Conservation (phyloP, 1,140 invertebrate species). For the Phymastichus coffea region DNA sequence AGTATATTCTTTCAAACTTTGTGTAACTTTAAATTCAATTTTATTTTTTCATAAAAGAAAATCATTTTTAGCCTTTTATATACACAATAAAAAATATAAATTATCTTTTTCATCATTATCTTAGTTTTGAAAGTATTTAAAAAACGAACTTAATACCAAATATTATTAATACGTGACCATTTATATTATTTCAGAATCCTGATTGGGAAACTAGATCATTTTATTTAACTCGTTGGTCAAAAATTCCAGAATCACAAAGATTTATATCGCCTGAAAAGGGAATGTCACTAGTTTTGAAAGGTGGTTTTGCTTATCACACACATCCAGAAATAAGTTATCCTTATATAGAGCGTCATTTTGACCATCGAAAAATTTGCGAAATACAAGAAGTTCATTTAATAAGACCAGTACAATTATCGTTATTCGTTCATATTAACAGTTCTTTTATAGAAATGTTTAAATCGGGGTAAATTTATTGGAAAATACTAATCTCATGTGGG, state of each 20-base stretch:
- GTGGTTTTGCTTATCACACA: slow-evolving; percentile 26
- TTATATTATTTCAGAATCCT: background rate
- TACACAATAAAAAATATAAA: too few species aligned
- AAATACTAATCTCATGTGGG: background rate
- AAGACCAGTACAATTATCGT: slow-evolving; percentile 1
- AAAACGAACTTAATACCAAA: background rate
- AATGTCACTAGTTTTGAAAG: slow-evolving; percentile 4
- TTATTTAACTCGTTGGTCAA: slow-evolving; percentile 16
- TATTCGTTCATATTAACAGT: slow-evolving; percentile 18
- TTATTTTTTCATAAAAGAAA: background rate
- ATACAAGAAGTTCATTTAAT: slow-evolving; percentile 23
- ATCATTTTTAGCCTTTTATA: background rate
- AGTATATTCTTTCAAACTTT: too few species aligned
- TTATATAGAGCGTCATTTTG: slow-evolving; percentile 18
- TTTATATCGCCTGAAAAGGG: slow-evolving; percentile 11
- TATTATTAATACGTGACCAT: background rate
- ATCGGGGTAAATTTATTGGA: slow-evolving; percentile 10
- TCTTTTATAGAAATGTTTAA: slow-evolving; percentile 24
- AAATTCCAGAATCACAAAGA: slow-evolving; percentile 12
- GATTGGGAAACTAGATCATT: slow-evolving; percentile 26
- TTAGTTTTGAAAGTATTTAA: background rate
- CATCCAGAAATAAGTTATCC: slow-evolving; percentile 18
- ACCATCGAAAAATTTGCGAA: slow-evolving; percentile 21
- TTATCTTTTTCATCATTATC: background rate
- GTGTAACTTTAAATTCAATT: too few species aligned